These are phyloP conservation scores for Chloromyia formosa DNA, from an alignment of 2,888 invertebrate species.

Conservation along the genomic window DNA sequence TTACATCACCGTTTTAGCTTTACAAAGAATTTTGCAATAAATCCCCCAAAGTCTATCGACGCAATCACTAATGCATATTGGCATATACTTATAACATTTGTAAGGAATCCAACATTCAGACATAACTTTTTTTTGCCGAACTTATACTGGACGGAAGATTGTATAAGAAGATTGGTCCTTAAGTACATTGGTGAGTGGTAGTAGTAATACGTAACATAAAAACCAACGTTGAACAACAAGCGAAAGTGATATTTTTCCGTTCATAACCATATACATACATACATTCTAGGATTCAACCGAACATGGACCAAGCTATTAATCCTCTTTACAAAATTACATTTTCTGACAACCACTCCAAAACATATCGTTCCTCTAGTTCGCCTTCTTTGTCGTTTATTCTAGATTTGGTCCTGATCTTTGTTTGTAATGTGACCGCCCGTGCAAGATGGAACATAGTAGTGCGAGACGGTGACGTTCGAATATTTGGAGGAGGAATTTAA, in stretches of 20 bases:
- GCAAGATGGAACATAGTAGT: not conserved
- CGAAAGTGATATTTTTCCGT: constrained; percentile 12
- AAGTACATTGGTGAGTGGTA: too few species aligned
- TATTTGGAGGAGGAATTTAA: constrained; percentile 23
- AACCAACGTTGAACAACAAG: constrained; percentile 4
- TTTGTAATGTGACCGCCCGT: not conserved
- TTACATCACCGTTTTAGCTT: too few species aligned
- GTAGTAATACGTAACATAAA: not conserved
- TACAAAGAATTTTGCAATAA: too few species aligned
- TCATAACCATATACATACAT: not conserved
- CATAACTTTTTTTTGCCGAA: constrained; percentile 16
- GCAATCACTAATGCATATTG: too few species aligned
- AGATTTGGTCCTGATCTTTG: not conserved
- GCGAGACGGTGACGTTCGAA: not conserved
- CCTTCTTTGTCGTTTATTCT: not conserved
- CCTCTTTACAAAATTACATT: constrained; percentile 43
- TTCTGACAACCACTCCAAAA: constrained; percentile 40
- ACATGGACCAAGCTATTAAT: constrained; percentile 31
- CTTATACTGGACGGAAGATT: not conserved
- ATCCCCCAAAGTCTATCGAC: too few species aligned
- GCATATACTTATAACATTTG: constrained; percentile 10
- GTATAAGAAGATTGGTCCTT: constrained; percentile 30
- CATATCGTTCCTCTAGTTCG: constrained; percentile 22
- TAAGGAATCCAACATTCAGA: not conserved
- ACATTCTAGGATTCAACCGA: too few species aligned